Conservation (phyloP, 2,113 vertebrate genomes). For the Marcusenius ussheri region DNA sequence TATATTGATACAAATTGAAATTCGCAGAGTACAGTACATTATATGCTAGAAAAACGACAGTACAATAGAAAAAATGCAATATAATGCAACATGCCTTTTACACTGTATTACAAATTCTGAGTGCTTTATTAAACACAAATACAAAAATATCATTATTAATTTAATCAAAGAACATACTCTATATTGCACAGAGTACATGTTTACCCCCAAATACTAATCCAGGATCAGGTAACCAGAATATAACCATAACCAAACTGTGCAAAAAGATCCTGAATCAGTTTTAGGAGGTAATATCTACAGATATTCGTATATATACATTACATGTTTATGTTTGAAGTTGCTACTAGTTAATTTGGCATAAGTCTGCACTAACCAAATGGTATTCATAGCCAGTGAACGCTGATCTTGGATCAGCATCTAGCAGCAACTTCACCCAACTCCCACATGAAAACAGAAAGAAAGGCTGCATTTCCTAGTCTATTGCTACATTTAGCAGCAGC, state of each 20-base stretch:
- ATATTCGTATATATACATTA: conserved; percentile 32
- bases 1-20: conserved; percentile 44
- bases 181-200: conserved; percentile 35
- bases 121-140: conserved; percentile 61
- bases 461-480: conserved; percentile 27
- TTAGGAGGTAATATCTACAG: conserved; percentile 47
- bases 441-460: conserved; percentile 17
- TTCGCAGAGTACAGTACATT: conserved; percentile 47
- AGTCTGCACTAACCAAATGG: not conserved
- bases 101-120: conserved; percentile 64
- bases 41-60: conserved; percentile 53
- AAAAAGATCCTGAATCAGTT: conserved; percentile 53
- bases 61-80: conserved; percentile 34
- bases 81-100: conserved; percentile 52
- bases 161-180: not conserved
- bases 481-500: conserved; percentile 60
- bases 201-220: conserved; percentile 46
- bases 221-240: conserved; percentile 51
- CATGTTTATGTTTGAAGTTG: not conserved
- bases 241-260: conserved; percentile 56
- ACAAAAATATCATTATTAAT: conserved; percentile 51
- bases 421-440: not conserved
- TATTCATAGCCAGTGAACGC: not conserved
- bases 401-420: not conserved
- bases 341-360: not conserved